A percentile compares a stretch with the other conserved stretches of the same genome.
These are phyloP conservation scores for Drosophila mercatorum DNA, from an alignment of 2,888 invertebrate species.

Conservation along the genomic window DNA sequence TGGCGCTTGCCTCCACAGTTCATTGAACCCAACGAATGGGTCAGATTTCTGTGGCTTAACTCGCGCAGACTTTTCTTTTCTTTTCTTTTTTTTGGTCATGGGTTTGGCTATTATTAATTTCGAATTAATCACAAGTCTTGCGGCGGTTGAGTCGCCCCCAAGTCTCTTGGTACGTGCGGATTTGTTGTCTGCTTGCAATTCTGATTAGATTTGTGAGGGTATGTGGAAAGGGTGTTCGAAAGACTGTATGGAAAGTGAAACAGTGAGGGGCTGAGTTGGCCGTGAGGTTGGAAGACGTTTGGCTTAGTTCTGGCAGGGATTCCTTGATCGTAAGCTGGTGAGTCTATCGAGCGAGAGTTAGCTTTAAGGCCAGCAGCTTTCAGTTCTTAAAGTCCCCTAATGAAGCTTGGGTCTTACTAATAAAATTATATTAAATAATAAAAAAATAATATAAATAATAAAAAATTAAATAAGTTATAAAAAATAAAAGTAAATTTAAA, in stretches of 20 bases:
- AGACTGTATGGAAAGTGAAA: no score
- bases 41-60: slow-evolving; percentile 20
- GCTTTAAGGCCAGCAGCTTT: no score
- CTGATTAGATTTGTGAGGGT: not conserved
- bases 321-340: no score
- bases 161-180: slow-evolving; percentile 23
- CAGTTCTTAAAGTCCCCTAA: no score
- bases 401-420: no score
- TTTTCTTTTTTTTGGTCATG: slow-evolving; percentile 51
- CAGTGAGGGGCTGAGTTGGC: no score
- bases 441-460: no score
- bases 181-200: slow-evolving; percentile 9
- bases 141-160: slow-evolving; percentile 34
- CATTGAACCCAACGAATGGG: slow-evolving; percentile 47
- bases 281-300: no score
- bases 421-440: no score
- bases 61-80: not conserved
- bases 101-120: slow-evolving; percentile 68
- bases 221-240: not conserved
- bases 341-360: not conserved
- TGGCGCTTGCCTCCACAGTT: slow-evolving; percentile 49
- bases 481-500: no score
- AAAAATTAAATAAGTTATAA: no score
- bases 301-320: no score
- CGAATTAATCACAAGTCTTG: slow-evolving; percentile 72